A percentile compares a stretch with the other conserved stretches of the same genome.
phyloP scores from a whole-genome alignment of 1,140 invertebrate species.

The Polyergus mexicanus region DNA sequence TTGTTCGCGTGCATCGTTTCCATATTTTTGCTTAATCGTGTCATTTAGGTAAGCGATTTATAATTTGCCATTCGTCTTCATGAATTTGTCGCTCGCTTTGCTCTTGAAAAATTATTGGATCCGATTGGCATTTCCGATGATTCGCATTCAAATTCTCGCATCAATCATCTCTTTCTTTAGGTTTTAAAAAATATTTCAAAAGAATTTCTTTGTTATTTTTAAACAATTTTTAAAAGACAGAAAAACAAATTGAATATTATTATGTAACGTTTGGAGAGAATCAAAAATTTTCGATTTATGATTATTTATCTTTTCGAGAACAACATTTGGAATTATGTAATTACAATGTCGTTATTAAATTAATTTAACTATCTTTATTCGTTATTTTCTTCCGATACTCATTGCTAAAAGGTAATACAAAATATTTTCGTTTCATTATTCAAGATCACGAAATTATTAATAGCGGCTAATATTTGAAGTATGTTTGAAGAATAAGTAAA shows the following conservation, averaged over 20 bases:
- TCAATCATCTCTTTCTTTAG: not conserved
- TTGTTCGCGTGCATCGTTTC: constrained; percentile 38
- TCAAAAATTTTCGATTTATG: not conserved
- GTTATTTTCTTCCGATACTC: not conserved
- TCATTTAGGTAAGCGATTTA: constrained; percentile 64
- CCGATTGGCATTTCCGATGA: not conserved
- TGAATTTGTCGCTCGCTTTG: constrained; percentile 49
- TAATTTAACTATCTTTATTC: not conserved
- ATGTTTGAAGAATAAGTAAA: constrained; percentile 18
- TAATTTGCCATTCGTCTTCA: constrained; percentile 60
- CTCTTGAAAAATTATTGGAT: constrained; percentile 33
- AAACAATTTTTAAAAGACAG: not conserved
- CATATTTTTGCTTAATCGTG: constrained; percentile 49
- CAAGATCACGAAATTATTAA: not conserved
- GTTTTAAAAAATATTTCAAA: too few relatives aligned
- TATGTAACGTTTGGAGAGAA: not conserved
- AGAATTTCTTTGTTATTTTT: not conserved
- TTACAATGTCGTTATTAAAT: not conserved
- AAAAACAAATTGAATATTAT: not conserved
- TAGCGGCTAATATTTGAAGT: not conserved
- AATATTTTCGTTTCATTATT: not conserved
- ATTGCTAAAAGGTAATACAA: not conserved
- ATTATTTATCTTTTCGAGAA: not conserved
- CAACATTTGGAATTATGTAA: not conserved
- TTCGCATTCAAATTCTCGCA: not conserved